Evolutionary conservation across 2,113 vertebrate genomes (phyloP), one percentile per base, ranked within the genome.

Genomic region (Nansenia antarctica): DNA sequence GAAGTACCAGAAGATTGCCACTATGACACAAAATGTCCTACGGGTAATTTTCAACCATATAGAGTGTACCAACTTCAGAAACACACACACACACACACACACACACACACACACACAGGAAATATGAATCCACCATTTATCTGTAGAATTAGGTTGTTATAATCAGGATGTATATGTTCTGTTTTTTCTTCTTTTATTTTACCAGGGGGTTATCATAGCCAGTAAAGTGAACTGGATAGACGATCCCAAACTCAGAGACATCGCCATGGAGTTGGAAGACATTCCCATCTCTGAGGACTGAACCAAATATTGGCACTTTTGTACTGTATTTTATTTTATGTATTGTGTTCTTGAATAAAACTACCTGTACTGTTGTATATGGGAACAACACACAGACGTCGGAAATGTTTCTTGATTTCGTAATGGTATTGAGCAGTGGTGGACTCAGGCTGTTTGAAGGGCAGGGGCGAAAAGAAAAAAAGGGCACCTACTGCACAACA

Each of bases 151-250:
- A n/a, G n/a, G n/a, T n/a, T n/a, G n/a, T n/a, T n/a, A n/a, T n/a
- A n/a, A 52, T 14, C 9, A 29, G 15, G 15, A 5, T 14, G 9
- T 2, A 4, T 68, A 53, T 61, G 3, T 60, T 66, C 20, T 59
- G 14, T n/a, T 24, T 35, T 63, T 15, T 63, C 64, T 24, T 58
- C n/a, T 78, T 47, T 71, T 5, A 76, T 34, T 53, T 67, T 9
- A 53, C 20, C 67, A 93, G 92, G 91, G 91, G 8, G 86, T 91
- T 62, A 82, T 93, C 15, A 65, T 92, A 70, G 91, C 90, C 18
- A 92, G 77, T 74, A 91, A 85, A 73, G 70, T 93, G 60, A 90
- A 92, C 78, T 92, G 91, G 92, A 67, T 88, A 62, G 88, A 91
- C 62, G 90, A 93, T 75, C 91, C 90, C 2, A 82, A 87, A 68